Percentiles rank a stretch among this genome's conserved stretches.
Evolutionary conservation across 2,888 invertebrate species (phyloP).

Genomic region (Microchrysa polita): DNA sequence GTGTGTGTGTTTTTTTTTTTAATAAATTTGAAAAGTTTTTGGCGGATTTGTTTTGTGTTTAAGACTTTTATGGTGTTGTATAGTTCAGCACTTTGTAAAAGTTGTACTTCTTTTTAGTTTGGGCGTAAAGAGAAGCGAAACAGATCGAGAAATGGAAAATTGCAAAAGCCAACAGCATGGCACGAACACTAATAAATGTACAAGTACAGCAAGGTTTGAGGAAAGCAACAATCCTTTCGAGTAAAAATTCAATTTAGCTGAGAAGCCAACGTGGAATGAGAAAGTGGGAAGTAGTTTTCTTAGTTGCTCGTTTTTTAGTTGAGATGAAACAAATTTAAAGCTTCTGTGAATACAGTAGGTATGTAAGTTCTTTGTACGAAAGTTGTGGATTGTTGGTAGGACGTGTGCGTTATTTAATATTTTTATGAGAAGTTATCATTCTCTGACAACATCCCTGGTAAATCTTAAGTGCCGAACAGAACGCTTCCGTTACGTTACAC

Average conservation of each 20-base stretch:
- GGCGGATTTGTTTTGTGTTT: constrained; percentile 40
- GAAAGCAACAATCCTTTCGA: constrained; percentile 34
- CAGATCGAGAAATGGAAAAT: neutral
- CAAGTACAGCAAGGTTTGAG: neutral
- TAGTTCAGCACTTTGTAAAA: constrained; percentile 40
- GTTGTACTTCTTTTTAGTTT: constrained; percentile 31
- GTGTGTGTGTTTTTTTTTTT: neutral
- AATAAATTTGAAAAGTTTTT: constrained; percentile 41
- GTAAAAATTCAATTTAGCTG: constrained; percentile 35
- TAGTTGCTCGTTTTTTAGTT: constrained; percentile 1
- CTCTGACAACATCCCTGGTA: too few relatives aligned
- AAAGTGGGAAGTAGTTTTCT: constrained; percentile 7
- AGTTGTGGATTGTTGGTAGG: too few relatives aligned
- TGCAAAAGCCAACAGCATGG: constrained; percentile 11
- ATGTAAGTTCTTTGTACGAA: too few relatives aligned
- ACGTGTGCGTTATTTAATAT: too few relatives aligned
- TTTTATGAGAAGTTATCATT: too few relatives aligned
- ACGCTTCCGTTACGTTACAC: too few relatives aligned
- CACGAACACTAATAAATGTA: neutral
- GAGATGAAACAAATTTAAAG: too few relatives aligned
- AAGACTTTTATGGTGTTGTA: constrained; percentile 39
- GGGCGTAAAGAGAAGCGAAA: constrained; percentile 11
- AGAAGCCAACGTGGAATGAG: neutral
- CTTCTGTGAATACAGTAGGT: too few relatives aligned
- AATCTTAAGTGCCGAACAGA: too few relatives aligned